These are phyloP conservation scores for Siniperca obscura DNA, from an alignment of 2,797 vertebrate species.

Conservation along the genomic window DNA sequence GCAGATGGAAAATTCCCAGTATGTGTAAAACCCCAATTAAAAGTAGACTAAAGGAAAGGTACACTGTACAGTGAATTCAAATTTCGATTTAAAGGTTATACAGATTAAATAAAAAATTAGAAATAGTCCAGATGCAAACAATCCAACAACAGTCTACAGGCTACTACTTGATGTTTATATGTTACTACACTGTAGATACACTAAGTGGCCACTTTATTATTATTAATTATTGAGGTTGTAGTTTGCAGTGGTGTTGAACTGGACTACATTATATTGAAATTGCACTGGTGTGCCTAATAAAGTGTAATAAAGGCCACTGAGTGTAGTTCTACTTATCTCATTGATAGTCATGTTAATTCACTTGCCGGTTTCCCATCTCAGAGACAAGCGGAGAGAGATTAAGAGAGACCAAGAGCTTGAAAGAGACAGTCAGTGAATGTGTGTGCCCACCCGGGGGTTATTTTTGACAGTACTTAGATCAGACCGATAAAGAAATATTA, in stretches of 20 bases:
- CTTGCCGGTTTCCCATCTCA: not conserved
- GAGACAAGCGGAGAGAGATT: not conserved
- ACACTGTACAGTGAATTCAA: not conserved
- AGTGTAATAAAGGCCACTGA: not conserved
- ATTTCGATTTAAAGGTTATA: not conserved
- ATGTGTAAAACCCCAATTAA: not conserved
- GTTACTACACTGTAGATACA: too few relatives aligned
- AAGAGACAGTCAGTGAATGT: not conserved
- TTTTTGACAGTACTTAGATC: conserved; percentile 2
- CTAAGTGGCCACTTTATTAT: not conserved
- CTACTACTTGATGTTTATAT: not conserved
- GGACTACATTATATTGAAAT: not conserved
- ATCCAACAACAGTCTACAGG: not conserved
- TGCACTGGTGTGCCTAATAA: not conserved
- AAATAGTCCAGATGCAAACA: not conserved
- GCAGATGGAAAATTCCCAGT: too few relatives aligned
- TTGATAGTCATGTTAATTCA: not conserved
- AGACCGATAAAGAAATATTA: conserved; percentile 11
- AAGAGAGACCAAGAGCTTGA: not conserved
- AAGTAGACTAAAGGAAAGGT: not conserved
- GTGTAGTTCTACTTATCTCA: not conserved
- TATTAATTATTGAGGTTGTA: not conserved
- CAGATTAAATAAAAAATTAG: not conserved
- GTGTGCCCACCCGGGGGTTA: not conserved
- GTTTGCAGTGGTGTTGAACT: not conserved